These are phyloP conservation scores for Drepanosiphum platanoidis DNA, from an alignment of 2,888 invertebrate species.

Conservation along the genomic window DNA sequence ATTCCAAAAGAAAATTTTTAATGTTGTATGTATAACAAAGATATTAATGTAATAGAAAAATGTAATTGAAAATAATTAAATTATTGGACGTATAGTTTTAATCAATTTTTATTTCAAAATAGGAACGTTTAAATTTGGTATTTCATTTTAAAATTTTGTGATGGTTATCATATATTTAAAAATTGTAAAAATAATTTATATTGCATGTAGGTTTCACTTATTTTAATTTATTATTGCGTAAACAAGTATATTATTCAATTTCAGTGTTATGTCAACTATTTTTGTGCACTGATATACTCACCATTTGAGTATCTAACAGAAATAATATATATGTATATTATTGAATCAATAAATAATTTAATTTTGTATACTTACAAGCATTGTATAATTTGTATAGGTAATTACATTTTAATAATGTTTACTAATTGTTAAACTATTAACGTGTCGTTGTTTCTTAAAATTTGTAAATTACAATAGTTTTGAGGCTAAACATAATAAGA, in stretches of 20 bases:
- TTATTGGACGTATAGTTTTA: neutral
- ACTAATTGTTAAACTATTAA: neutral
- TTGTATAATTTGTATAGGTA: neutral
- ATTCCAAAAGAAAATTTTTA: no score
- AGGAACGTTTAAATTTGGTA: no score
- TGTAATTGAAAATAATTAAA: constrained; percentile 14
- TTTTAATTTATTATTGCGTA: constrained; percentile 12
- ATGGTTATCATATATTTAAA: neutral
- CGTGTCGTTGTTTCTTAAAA: neutral
- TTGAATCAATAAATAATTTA: neutral
- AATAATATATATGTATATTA: neutral
- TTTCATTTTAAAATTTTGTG: neutral
- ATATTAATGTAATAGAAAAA: no score
- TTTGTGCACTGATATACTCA: neutral
- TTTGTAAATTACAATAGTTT: neutral
- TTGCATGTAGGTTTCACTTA: no score
- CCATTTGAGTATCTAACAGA: neutral
- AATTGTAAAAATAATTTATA: neutral
- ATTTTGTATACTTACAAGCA: neutral
- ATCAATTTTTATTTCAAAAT: neutral
- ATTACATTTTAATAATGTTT: neutral
- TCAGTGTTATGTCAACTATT: neutral
- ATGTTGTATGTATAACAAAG: neutral
- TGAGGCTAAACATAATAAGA: neutral
- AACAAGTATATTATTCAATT: neutral